phyloP scores from a whole-genome alignment of 2,797 vertebrate species.

The Euthynnus affinis region DNA sequence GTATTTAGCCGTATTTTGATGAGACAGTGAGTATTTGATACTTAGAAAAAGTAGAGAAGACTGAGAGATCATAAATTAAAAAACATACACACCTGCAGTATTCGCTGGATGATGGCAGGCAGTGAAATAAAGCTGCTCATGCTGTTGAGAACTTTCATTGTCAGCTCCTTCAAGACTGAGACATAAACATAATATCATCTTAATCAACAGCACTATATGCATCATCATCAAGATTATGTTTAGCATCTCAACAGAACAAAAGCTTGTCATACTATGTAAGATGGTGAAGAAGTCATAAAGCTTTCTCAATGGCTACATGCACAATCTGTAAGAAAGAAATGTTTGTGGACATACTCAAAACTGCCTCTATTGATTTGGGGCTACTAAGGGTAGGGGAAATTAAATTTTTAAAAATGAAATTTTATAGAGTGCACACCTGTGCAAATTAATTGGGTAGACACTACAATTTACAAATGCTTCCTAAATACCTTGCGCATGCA shows the following conservation, averaged over 20 bases:
- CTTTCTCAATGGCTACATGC: too few species aligned
- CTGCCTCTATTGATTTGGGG: too few species aligned
- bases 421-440: too few species aligned
- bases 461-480: too few species aligned
- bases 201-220: background rate
- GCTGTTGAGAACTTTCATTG: constrained; percentile 95
- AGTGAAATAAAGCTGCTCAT: constrained; percentile 96
- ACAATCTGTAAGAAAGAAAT: too few species aligned
- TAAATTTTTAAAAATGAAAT: too few species aligned
- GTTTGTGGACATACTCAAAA: too few species aligned
- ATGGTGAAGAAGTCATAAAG: too few species aligned
- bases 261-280: background rate
- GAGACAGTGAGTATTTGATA: background rate
- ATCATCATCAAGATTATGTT: background rate
- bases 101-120: constrained; percentile 94
- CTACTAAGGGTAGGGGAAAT: too few species aligned
- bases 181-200: constrained; percentile 18
- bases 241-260: background rate
- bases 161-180: constrained; percentile 93
- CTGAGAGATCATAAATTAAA: background rate
- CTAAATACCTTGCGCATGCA: too few species aligned
- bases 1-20: background rate
- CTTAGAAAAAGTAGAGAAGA: background rate
- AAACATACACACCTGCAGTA: constrained; percentile 88
- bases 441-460: too few species aligned